phyloP scores from a whole-genome alignment of 2,888 invertebrate species.

The Drosophila fulvimacula region DNA sequence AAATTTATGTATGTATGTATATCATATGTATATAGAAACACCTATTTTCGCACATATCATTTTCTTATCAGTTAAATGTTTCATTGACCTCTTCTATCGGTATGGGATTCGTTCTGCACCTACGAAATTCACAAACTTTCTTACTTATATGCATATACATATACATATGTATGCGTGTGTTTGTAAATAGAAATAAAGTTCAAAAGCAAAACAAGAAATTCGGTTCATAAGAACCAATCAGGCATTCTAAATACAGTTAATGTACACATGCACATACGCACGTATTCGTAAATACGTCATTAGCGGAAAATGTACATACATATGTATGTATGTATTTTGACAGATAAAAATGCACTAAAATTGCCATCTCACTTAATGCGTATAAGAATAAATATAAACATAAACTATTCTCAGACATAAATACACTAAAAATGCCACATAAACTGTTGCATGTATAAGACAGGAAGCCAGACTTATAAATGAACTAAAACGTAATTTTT shows the following conservation, averaged over 20 bases:
- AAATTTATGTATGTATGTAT: slow-evolving; percentile 18
- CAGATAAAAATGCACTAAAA: neutral
- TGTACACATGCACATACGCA: neutral
- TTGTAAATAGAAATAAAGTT: slow-evolving; percentile 2
- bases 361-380: neutral
- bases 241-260: neutral
- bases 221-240: slow-evolving; percentile 3
- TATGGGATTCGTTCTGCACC: slow-evolving; percentile 28
- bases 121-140: slow-evolving; percentile 23
- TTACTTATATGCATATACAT: neutral
- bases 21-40: slow-evolving; percentile 22
- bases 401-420: neutral
- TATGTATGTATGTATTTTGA: neutral
- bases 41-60: slow-evolving; percentile 5
- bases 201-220: slow-evolving; percentile 8
- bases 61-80: slow-evolving; percentile 57
- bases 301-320: neutral
- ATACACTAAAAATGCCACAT: slow-evolving; percentile 2
- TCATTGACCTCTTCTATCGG: slow-evolving; percentile 60
- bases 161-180: neutral
- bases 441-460: neutral
- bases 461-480: neutral
- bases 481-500: no score
- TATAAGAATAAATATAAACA: neutral
- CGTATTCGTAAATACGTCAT: neutral